Evolutionary conservation across 2,888 invertebrate genomes (phyloP), one percentile per base, ranked within the genome.

Genomic region (Phlogophora meticulosa): DNA sequence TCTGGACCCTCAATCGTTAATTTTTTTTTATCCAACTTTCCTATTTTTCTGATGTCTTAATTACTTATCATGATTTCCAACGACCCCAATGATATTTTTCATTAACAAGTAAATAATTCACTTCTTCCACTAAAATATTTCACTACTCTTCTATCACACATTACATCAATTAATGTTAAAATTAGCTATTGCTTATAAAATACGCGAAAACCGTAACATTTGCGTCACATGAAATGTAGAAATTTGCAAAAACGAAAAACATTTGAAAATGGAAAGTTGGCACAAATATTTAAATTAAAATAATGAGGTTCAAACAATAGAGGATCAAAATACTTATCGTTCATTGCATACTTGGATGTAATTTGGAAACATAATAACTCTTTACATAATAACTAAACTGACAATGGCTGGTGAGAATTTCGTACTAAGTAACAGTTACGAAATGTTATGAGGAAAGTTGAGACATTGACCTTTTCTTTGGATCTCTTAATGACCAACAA

Each of bases 381-480:
- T 61, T 82, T 82, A 78, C 56, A 65, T 83, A 82, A 82, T 53
- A 62, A 75, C 60, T 32, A 7, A 48, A 51, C 64, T 64, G 59
- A 85, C 83, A 84, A 85, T 85, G 68, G 70, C 36, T 34, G 57
- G 72, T 84, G 85, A 78, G 86, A 85, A 83, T 58, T 72, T 61
- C 43, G 53, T 61, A 69, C 69, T 74, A 62, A 73, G 72, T 76
- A 82, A 67, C 66, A 68, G 76, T 83, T 75, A 75, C 63, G 72
- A 78, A 76, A 84, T 73, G 51, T 76, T 70, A 61, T 57, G 67
- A 81, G 65, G 80, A 85, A 85, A 85, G 83, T 80, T 59, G 57
- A 85, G 77, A 80, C 85, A 80, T 84, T 84, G 84, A 83, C 83
- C 86, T 83, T 78, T 85, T 73, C 74, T 67, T 58, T 32, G 43